Percentiles rank a stretch among this genome's conserved stretches.
Evolutionary conservation across 2,113 vertebrate genomes (phyloP).

Genomic region (Cyprinodon brontotheroides): DNA sequence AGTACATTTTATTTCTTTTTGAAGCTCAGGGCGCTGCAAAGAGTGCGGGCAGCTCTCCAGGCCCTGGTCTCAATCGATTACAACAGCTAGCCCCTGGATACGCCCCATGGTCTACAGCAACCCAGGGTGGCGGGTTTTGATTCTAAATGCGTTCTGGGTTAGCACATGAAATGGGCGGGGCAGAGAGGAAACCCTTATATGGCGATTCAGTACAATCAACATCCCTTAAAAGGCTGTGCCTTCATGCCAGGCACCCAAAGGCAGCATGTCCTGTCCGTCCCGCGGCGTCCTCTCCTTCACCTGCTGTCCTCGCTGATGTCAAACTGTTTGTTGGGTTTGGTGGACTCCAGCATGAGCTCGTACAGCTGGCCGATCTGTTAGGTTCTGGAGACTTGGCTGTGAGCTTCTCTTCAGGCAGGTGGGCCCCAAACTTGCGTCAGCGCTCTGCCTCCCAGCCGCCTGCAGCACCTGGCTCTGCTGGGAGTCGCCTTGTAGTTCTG

Average conservation of each 20-base stretch:
- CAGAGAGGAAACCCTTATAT: conserved; percentile 22
- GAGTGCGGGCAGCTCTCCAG: too few relatives aligned
- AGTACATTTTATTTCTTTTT: too few relatives aligned
- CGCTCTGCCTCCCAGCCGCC: conserved; percentile 43
- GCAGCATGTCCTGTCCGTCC: background rate
- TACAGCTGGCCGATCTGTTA: conserved; percentile 91
- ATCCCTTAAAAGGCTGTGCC: conserved; percentile 28
- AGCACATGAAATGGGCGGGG: conserved; percentile 19
- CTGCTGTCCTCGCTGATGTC: conserved; percentile 78
- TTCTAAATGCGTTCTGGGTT: too few relatives aligned
- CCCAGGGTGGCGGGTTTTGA: too few relatives aligned
- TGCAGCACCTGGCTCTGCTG: conserved; percentile 82
- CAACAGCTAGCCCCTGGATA: too few relatives aligned
- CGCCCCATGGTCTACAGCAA: too few relatives aligned
- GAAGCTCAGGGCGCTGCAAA: too few relatives aligned
- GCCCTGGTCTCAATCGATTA: too few relatives aligned
- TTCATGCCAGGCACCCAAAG: conserved; percentile 6
- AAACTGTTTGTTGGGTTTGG: conserved; percentile 85
- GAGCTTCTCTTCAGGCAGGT: conserved; percentile 84
- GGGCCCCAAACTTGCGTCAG: conserved; percentile 74
- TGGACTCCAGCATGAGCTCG: conserved; percentile 90
- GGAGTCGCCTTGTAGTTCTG: conserved; percentile 76
- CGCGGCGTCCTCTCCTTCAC: conserved; percentile 28
- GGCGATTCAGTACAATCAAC: conserved; percentile 56
- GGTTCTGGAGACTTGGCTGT: conserved; percentile 81